A percentile compares a stretch with the other conserved stretches of the same genome.
Conservation (phyloP, 2,888 invertebrate genomes). For the Cyaniris semiargus region DNA sequence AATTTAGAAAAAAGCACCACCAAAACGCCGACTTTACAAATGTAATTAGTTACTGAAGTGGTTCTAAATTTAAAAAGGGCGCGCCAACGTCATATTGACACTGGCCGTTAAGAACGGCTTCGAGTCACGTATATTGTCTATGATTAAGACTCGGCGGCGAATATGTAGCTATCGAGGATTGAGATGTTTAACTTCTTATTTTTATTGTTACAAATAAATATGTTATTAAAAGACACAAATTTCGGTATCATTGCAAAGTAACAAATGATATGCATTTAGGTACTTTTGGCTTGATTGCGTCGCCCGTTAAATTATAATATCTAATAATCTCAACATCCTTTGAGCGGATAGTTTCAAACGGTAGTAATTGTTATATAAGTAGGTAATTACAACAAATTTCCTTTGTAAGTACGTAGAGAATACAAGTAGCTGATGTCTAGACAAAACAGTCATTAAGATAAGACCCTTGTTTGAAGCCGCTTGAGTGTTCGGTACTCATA, state of each 20-base stretch:
- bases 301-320: not conserved
- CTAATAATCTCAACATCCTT: not conserved
- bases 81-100: conserved; percentile 66
- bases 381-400: conserved; percentile 25
- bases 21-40: conserved; percentile 70
- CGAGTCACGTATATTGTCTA: conserved; percentile 65
- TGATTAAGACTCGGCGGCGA: conserved; percentile 52
- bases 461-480: conserved; percentile 47
- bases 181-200: conserved; percentile 50
- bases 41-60: conserved; percentile 35
- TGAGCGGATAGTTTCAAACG: not conserved
- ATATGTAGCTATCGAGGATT: conserved; percentile 56
- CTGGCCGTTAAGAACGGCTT: conserved; percentile 61
- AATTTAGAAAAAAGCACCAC: conserved; percentile 52
- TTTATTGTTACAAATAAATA: not conserved
- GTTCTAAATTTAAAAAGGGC: conserved; percentile 64
- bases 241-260: too few species aligned
- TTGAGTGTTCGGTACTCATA: conserved; percentile 58
- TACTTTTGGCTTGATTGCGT: too few species aligned
- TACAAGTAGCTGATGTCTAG: conserved; percentile 53
- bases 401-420: conserved; percentile 14
- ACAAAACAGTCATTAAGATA: conserved; percentile 67
- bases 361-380: not conserved
- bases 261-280: not conserved
- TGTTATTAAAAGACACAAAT: not conserved